Evolutionary conservation across 2,888 invertebrate genomes (phyloP).

Genomic region (Calliphora vomitoria): DNA sequence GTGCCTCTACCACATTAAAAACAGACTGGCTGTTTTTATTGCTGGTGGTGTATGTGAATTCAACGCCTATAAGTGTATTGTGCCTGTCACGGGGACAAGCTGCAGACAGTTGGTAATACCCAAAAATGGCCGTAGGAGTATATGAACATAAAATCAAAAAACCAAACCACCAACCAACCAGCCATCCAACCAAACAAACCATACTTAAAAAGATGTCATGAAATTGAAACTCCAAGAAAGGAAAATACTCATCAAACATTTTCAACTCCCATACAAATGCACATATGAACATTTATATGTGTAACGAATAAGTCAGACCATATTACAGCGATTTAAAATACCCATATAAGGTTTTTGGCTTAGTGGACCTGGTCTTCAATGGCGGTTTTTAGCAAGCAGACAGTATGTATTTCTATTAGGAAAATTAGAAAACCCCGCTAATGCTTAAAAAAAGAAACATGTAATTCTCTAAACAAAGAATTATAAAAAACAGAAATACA

Average conservation of each 20-base stretch:
- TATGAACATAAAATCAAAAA: slow-evolving; percentile 47
- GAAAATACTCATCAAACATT: slow-evolving; percentile 58
- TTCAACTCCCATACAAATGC: slow-evolving; percentile 48
- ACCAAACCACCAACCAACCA: slow-evolving; percentile 10
- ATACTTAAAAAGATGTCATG: slow-evolving; percentile 59
- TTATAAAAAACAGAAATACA: slow-evolving; percentile 8
- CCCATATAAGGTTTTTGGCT: slow-evolving; percentile 40
- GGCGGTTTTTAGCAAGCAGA: neutral
- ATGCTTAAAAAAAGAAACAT: slow-evolving; percentile 56
- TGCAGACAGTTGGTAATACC: slow-evolving; percentile 62
- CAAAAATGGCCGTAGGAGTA: slow-evolving; percentile 71
- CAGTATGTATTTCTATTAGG: neutral
- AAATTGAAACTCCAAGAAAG: slow-evolving; percentile 59
- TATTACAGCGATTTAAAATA: neutral
- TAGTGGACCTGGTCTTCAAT: slow-evolving; percentile 40
- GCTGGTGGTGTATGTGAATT: neutral
- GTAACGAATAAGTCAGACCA: neutral
- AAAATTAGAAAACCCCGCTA: neutral
- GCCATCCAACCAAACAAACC: slow-evolving; percentile 30
- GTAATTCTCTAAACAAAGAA: slow-evolving; percentile 35
- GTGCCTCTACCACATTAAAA: slow-evolving; percentile 25
- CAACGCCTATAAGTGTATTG: slow-evolving; percentile 3
- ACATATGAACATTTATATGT: neutral
- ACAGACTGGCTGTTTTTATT: slow-evolving; percentile 17
- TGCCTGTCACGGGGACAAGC: slow-evolving; percentile 65